phyloP scores from a whole-genome alignment of 2,113 vertebrate genomes.

The Leptodactylus fuscus region DNA sequence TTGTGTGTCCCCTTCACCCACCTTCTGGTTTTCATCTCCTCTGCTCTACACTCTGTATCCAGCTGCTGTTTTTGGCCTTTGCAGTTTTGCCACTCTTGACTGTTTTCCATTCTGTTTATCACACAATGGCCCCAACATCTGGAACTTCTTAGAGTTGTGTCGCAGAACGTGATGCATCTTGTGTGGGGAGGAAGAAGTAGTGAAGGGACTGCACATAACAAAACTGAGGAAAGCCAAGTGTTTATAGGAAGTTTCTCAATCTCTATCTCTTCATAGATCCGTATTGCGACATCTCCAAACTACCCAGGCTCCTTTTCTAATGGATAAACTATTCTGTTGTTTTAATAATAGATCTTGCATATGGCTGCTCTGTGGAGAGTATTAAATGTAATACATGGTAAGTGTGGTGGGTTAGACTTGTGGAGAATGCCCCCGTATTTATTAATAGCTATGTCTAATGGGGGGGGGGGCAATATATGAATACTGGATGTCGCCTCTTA shows the following conservation, averaged over 20 bases:
- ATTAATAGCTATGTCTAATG: no score
- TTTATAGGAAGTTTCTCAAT: slow-evolving; percentile 47
- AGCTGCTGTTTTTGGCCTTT: slow-evolving; percentile 42
- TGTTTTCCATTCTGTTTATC: slow-evolving; percentile 41
- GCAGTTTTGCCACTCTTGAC: neutral
- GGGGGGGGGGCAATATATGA: no score
- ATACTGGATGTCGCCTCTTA: no score
- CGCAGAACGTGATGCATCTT: slow-evolving; percentile 35
- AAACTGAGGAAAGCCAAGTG: slow-evolving; percentile 1
- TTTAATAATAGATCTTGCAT: neutral
- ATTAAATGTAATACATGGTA: no score
- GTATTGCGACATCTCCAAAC: slow-evolving; percentile 16
- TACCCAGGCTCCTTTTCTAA: neutral
- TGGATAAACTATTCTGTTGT: neutral
- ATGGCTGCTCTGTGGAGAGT: neutral
- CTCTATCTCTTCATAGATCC: neutral
- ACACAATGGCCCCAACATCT: slow-evolving; percentile 18
- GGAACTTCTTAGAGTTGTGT: slow-evolving; percentile 47
- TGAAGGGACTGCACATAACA: slow-evolving; percentile 39
- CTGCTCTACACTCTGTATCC: neutral
- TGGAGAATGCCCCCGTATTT: no score
- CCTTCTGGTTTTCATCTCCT: neutral
- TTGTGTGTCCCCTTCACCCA: neutral
- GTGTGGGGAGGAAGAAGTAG: neutral
- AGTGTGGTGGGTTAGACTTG: no score